A percentile compares a stretch with the other conserved stretches of the same genome.
These are phyloP conservation scores for Talpa occidentalis DNA, from an alignment of 2,113 vertebrate species.

Conservation along the genomic window DNA sequence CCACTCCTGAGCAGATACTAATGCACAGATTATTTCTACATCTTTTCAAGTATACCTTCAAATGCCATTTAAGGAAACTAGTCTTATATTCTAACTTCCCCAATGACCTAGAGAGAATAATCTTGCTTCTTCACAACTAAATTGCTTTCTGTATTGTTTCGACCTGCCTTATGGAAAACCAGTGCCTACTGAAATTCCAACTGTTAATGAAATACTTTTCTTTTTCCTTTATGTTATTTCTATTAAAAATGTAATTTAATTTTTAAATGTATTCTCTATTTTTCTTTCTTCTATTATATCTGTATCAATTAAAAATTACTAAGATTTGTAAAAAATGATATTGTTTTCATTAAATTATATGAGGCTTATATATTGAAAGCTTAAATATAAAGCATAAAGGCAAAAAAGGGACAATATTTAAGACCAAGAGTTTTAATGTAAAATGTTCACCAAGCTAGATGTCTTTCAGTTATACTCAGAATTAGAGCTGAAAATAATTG, in stretches of 20 bases:
- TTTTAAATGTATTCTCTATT: not conserved
- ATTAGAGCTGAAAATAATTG: conserved; percentile 28
- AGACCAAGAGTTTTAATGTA: not conserved
- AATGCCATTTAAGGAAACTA: not conserved
- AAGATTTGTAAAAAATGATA: conserved; percentile 1
- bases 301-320: not conserved
- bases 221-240: not conserved
- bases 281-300: not conserved
- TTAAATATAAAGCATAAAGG: conserved; percentile 28
- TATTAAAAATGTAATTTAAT: conserved; percentile 15
- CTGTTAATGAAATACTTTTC: not conserved
- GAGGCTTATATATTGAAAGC: not conserved
- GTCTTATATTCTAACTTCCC: not conserved
- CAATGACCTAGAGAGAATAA: not conserved
- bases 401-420: not conserved
- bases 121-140: not conserved
- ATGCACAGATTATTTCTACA: not conserved
- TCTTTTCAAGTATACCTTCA: not conserved
- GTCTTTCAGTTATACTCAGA: conserved; percentile 16
- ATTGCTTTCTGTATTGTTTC: not conserved
- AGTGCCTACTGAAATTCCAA: not conserved
- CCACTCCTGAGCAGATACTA: not conserved
- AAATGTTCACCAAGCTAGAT: conserved; percentile 36
- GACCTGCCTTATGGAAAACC: not conserved
- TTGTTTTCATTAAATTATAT: not conserved